Evolutionary conservation across 2,113 vertebrate genomes (phyloP).

Genomic region (Cyanoderma ruficeps): DNA sequence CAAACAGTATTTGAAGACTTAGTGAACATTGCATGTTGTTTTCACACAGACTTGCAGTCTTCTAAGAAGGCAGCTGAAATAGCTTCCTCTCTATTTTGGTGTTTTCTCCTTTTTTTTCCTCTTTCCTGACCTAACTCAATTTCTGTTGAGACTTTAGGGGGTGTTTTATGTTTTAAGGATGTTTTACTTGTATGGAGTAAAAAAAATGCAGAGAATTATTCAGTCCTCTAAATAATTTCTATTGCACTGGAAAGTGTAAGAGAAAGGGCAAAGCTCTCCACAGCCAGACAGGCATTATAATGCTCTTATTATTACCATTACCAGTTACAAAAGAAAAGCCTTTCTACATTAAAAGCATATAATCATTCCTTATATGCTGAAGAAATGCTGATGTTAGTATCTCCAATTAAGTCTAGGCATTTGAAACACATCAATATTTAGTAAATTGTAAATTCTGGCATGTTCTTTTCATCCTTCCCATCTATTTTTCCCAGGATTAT

Average conservation of each 20-base stretch:
- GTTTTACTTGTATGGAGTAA: not conserved
- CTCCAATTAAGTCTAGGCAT: not conserved
- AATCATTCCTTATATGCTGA: not conserved
- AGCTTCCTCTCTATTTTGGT: not conserved
- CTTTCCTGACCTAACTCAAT: not conserved
- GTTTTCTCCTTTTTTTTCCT: not conserved
- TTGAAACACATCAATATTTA: not conserved
- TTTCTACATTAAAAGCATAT: conserved; percentile 25
- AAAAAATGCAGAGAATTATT: not conserved
- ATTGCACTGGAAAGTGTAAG: not conserved
- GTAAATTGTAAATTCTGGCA: not conserved
- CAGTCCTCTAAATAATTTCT: conserved; percentile 12
- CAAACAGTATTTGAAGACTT: conserved; percentile 18
- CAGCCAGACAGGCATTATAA: not conserved
- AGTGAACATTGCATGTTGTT: not conserved
- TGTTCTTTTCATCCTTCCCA: not conserved
- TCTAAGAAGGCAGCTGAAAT: not conserved
- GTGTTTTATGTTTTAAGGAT: not conserved
- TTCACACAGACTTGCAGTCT: not conserved
- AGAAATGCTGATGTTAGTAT: not conserved
- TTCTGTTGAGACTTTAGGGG: not conserved
- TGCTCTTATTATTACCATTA: conserved; percentile 8
- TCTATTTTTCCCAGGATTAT: not conserved
- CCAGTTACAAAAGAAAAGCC: not conserved
- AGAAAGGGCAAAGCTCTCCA: conserved; percentile 7